Evolutionary conservation across 2,888 invertebrate genomes (phyloP).

Genomic region (Lycophotia porphyrea): DNA sequence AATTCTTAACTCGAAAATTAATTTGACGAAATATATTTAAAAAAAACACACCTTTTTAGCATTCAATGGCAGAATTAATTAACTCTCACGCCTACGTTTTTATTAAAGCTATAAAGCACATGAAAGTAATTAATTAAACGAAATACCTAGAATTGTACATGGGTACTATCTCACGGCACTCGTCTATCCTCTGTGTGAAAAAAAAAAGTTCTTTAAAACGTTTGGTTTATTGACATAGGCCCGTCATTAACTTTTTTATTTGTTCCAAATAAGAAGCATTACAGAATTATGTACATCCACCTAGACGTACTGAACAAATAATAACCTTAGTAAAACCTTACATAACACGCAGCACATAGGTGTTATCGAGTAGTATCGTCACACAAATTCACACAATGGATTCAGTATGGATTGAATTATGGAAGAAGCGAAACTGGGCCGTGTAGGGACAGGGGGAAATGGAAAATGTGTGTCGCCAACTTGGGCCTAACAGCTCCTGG

Average conservation of each 20-base stretch:
- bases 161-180: constrained; percentile 5
- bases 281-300: background rate
- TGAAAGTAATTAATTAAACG: constrained; percentile 20
- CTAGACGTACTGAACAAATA: constrained; percentile 12
- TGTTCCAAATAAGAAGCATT: background rate
- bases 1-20: constrained; percentile 3
- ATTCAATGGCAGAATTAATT: constrained; percentile 15
- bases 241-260: too few species aligned
- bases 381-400: constrained; percentile 79
- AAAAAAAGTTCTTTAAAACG: background rate
- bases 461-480: constrained; percentile 89
- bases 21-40: background rate
- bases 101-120: constrained; percentile 20
- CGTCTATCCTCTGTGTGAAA: too few species aligned
- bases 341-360: constrained; percentile 33
- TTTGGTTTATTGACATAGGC: background rate
- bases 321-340: constrained; percentile 19
- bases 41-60: background rate
- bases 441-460: constrained; percentile 85
- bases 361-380: constrained; percentile 66
- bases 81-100: constrained; percentile 16
- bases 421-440: constrained; percentile 85
- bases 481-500: constrained; percentile 86
- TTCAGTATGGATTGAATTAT: constrained; percentile 88
- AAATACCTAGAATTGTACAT: constrained; percentile 2